phyloP scores from a whole-genome alignment of 2,888 invertebrate species.

The Conus canariensis region DNA sequence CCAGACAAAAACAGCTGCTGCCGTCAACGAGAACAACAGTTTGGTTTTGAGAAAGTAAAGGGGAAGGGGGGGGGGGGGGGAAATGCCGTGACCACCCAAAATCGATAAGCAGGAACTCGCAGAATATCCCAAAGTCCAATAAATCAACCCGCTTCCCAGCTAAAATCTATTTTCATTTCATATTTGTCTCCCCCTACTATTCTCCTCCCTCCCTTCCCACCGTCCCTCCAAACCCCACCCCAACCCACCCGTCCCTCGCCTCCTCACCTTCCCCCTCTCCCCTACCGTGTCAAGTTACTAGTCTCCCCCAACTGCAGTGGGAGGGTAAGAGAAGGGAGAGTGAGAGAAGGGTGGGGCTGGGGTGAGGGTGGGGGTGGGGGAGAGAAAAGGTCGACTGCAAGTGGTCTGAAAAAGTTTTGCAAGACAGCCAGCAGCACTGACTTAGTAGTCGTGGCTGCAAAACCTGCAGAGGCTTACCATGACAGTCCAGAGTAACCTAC shows the following conservation, averaged over 20 bases:
- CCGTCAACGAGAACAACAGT: neutral
- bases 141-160: conserved; percentile 10
- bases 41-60: neutral
- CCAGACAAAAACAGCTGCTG: neutral
- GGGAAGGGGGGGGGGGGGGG: neutral
- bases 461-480: neutral
- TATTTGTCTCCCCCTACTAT: conserved; percentile 1
- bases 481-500: neutral
- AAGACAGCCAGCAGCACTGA: neutral
- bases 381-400: neutral
- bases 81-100: neutral
- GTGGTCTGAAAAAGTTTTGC: conserved; percentile 7
- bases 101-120: conserved; percentile 16
- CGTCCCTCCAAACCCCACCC: neutral
- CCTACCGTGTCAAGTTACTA: neutral
- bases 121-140: conserved; percentile 27
- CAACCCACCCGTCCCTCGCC: neutral
- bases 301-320: neutral
- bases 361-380: neutral
- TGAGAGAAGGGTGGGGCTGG: neutral
- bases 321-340: neutral
- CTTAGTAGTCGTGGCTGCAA: neutral
- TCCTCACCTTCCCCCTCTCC: conserved; percentile 5
- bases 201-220: neutral
- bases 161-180: conserved; percentile 29